Conservation (phyloP, 1,140 invertebrate genomes). For the Oryzaephilus surinamensis region DNA sequence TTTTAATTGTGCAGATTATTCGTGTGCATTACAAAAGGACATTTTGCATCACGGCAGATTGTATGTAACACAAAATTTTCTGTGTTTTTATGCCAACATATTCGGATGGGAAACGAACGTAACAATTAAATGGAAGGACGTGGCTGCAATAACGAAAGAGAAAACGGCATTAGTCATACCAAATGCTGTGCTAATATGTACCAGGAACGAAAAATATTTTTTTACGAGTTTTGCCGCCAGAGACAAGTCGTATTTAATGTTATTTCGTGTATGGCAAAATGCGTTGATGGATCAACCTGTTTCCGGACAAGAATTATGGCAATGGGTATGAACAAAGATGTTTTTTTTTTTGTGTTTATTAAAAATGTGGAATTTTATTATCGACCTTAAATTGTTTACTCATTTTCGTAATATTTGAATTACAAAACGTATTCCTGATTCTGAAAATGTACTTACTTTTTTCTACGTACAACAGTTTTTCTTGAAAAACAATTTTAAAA, state of each 20-base stretch:
- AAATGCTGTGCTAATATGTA: constrained; percentile 84
- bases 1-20: constrained; percentile 65
- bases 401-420: no score
- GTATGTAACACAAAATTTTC: constrained; percentile 86
- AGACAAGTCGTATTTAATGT: constrained; percentile 89
- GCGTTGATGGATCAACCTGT: constrained; percentile 83
- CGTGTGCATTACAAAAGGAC: constrained; percentile 89
- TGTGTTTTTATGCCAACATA: constrained; percentile 93
- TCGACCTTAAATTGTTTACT: no score
- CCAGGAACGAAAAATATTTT: constrained; percentile 79
- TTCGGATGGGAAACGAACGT: constrained; percentile 87
- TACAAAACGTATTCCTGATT: no score
- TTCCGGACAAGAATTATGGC: constrained; percentile 80
- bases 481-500: no score
- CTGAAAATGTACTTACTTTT: no score
- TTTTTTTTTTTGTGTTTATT: background rate
- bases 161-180: constrained; percentile 89
- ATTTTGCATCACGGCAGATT: constrained; percentile 86
- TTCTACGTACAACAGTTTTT: no score
- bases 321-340: constrained; percentile 47
- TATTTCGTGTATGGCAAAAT: constrained; percentile 94
- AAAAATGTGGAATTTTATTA: no score
- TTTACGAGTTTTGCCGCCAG: constrained; percentile 85
- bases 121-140: constrained; percentile 74
- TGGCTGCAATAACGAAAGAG: constrained; percentile 86